Conservation (phyloP, 2,888 invertebrate species). For the Acanthosepion esculentum region DNA sequence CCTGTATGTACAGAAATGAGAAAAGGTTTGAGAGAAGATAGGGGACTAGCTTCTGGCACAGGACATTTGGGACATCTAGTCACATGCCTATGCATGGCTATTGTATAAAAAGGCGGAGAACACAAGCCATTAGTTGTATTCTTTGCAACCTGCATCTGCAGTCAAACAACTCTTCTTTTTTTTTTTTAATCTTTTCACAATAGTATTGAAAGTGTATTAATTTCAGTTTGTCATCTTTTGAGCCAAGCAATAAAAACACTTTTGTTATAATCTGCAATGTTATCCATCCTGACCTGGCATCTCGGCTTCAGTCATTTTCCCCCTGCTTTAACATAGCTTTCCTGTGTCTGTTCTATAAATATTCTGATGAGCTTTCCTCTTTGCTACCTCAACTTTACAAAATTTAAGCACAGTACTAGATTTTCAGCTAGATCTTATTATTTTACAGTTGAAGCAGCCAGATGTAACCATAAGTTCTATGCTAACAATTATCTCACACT, state of each 20-base stretch:
- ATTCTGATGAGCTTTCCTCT: no score
- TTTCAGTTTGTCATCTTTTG: neutral
- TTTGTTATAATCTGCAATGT: neutral
- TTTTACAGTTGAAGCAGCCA: no score
- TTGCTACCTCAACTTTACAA: no score
- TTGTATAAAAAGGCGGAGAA: neutral
- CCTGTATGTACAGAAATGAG: neutral
- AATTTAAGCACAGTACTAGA: no score
- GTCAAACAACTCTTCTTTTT: neutral
- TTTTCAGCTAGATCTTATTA: no score
- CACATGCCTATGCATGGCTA: constrained; percentile 33
- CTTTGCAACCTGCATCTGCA: neutral
- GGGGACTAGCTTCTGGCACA: neutral
- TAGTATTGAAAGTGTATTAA: neutral
- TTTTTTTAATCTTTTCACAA: neutral
- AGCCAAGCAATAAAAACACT: neutral
- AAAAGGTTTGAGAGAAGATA: no score
- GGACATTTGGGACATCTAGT: neutral
- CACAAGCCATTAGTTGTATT: neutral
- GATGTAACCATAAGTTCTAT: no score
- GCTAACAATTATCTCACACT: no score
- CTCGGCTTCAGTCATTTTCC: no score
- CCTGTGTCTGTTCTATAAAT: no score
- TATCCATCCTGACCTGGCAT: no score
- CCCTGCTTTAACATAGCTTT: no score